Conservation (phyloP, 1,140 invertebrate species). For the Nebria ingens region DNA sequence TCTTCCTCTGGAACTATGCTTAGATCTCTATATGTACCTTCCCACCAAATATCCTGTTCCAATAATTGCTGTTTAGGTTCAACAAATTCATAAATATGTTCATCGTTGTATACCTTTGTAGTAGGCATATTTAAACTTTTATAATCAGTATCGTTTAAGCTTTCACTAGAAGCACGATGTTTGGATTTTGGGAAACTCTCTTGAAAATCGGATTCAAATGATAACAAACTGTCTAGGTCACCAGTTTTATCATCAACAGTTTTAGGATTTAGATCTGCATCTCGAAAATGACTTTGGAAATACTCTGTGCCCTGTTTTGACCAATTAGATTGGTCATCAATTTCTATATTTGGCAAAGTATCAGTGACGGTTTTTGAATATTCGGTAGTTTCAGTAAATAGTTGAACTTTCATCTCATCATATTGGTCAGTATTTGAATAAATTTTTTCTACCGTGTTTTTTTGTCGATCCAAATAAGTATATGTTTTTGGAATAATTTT, state of each 20-base stretch:
- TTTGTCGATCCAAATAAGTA: too few species aligned
- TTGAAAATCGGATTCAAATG: not conserved
- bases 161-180: conserved; percentile 22
- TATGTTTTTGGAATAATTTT: too few species aligned
- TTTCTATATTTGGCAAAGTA: too few species aligned
- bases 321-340: not conserved
- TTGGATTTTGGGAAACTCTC: not conserved
- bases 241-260: not conserved
- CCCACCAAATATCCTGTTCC: conserved; percentile 30
- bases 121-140: too few species aligned
- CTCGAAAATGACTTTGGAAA: not conserved
- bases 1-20: conserved; percentile 33
- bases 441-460: too few species aligned
- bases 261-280: not conserved
- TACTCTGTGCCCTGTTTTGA: too few species aligned
- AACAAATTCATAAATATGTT: conserved; percentile 28
- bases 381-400: too few species aligned
- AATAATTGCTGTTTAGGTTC: conserved; percentile 20
- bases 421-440: too few species aligned
- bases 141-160: conserved; percentile 16
- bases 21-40: conserved; percentile 33
- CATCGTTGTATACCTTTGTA: conserved; percentile 18
- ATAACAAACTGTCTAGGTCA: not conserved
- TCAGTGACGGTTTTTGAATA: too few species aligned
- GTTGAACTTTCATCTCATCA: too few species aligned